A percentile compares a stretch with the other conserved stretches of the same genome.
These are phyloP conservation scores for Proisotoma minuta DNA, from an alignment of 2,888 invertebrate genomes.

Conservation along the genomic window DNA sequence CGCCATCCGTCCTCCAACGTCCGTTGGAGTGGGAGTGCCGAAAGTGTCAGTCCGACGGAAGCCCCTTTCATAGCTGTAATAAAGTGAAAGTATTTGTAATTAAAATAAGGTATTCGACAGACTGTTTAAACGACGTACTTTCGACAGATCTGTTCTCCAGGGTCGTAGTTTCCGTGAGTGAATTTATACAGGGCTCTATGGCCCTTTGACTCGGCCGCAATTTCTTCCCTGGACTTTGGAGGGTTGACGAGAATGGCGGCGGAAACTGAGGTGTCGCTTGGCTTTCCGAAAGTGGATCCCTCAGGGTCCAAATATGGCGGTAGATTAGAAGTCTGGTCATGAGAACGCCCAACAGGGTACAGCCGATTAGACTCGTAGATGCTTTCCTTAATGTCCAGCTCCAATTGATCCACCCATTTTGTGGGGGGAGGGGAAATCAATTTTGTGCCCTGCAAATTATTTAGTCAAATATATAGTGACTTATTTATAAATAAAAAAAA, in stretches of 20 bases:
- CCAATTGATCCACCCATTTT: constrained; percentile 53
- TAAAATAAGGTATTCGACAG: background rate
- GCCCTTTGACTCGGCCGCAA: constrained; percentile 51
- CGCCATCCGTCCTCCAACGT: constrained; percentile 36
- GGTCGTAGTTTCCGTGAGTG: constrained; percentile 54
- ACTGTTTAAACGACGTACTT: constrained; percentile 48
- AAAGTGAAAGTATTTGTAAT: background rate
- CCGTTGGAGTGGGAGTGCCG: constrained; percentile 40
- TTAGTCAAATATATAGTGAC: no score
- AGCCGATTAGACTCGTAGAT: constrained; percentile 55
- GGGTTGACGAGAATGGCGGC: constrained; percentile 50
- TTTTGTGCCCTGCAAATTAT: constrained; percentile 47
- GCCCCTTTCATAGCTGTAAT: constrained; percentile 25
- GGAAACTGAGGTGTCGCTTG: constrained; percentile 26
- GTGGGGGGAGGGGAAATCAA: constrained; percentile 50
- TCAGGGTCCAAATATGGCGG: constrained; percentile 53
- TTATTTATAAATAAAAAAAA: no score
- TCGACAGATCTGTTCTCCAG: constrained; percentile 52
- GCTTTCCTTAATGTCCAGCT: constrained; percentile 55
- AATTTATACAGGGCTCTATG: constrained; percentile 54
- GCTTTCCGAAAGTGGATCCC: constrained; percentile 52
- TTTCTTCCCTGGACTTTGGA: constrained; percentile 50
- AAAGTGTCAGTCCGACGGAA: constrained; percentile 37
- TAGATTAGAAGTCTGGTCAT: constrained; percentile 53
- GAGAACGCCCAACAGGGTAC: constrained; percentile 52